Evolutionary conservation across 2,888 invertebrate species (phyloP).

Genomic region (Phoenoteleia sp.): DNA sequence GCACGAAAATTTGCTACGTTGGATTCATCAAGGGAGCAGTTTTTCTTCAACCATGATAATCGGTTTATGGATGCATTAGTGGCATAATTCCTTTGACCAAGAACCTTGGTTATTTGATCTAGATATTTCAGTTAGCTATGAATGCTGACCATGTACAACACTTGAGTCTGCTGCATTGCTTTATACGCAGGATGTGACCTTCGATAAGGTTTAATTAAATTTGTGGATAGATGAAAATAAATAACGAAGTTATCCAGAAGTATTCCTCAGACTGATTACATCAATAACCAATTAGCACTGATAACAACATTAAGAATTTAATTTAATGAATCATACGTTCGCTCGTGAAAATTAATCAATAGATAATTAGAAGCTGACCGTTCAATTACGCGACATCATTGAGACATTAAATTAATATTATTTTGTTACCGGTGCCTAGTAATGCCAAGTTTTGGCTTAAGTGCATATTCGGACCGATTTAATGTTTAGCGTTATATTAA

Average conservation of each 20-base stretch:
- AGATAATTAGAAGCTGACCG: slow-evolving; percentile 15
- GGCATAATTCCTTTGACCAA: slow-evolving; percentile 14
- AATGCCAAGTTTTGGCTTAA: neutral
- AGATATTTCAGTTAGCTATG: slow-evolving; percentile 4
- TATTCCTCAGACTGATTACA: neutral
- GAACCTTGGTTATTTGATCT: slow-evolving; percentile 10
- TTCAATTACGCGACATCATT: slow-evolving; percentile 15
- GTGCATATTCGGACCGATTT: no score
- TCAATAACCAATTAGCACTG: neutral
- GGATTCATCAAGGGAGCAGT: slow-evolving; percentile 16
- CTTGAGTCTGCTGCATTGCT: no score
- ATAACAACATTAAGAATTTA: slow-evolving; percentile 1
- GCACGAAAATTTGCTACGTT: no score
- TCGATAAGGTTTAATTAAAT: no score
- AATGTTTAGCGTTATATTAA: no score
- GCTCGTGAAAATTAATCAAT: neutral
- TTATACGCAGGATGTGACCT: no score
- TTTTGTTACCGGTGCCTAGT: slow-evolving; percentile 12
- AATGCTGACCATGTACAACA: no score
- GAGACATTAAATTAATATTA: slow-evolving; percentile 6
- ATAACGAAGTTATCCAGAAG: no score
- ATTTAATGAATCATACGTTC: neutral
- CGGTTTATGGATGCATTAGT: slow-evolving; percentile 8
- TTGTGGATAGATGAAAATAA: no score
- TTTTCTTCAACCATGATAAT: slow-evolving; percentile 19